Evolutionary conservation across 2,888 invertebrate genomes (phyloP), one percentile per base, ranked within the genome.

Genomic region (Tiphia femorata): DNA sequence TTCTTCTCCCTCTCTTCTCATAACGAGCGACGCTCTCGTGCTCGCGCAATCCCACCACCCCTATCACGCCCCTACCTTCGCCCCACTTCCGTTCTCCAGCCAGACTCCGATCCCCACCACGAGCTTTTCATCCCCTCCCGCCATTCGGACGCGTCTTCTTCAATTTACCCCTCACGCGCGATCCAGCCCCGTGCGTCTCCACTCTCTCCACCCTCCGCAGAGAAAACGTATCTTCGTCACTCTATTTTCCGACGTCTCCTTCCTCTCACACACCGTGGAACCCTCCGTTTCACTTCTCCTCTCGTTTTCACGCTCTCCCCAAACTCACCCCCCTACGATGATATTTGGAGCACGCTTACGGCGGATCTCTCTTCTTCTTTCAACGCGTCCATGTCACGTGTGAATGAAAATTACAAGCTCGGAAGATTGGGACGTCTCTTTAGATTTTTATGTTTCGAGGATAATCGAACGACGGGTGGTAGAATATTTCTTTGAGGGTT

Each of bases 131-230:
- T 33, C 23, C 23, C 35, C 35, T 21, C 47, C 35, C 17, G 12
- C 19, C 16, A n/a, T 10, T n/a, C 17, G 1, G 19, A 5, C 42
- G 51, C 43, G 43, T 50, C 40, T 64, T 16, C 53, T 51, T 46
- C 62, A 58, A 56, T n/a, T 46, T 59, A 53, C 55, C 17, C 43
- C 21, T 23, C 16, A 17, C 16, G 10, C 55, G n/a, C n/a, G n/a
- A n/a, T n/a, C n/a, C n/a, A n/a, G n/a, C n/a, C n/a, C 57, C 44
- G 40, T n/a, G 16, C 10, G 3, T 7, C 2, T 29, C 27, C 27
- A 17, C 43, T 8, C 43, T 43, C 43, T 43, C 21, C 40, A 33
- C 14, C 33, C n/a, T n/a, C n/a, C n/a, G n/a, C n/a, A n/a, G n/a
- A n/a, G n/a, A n/a, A n/a, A n/a, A n/a, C n/a, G n/a, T n/a, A n/a